phyloP scores from a whole-genome alignment of 2,797 vertebrate species.

The Bradypodion pumilum region DNA sequence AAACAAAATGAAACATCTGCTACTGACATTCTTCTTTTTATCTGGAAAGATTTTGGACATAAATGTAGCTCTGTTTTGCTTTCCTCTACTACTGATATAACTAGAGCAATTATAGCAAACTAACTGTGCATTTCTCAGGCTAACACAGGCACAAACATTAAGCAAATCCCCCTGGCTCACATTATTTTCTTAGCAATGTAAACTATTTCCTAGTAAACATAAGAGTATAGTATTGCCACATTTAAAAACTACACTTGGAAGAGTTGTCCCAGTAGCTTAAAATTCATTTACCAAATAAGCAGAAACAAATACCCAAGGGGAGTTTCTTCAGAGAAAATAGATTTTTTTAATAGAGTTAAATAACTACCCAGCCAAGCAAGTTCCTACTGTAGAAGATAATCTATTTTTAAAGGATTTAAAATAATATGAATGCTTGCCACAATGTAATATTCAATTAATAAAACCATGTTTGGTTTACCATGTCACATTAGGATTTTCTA shows the following conservation, averaged over 20 bases:
- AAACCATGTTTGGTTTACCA: neutral
- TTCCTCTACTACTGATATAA: neutral
- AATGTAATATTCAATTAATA: too few species aligned
- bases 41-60: neutral
- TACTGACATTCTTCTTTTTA: slow-evolving; percentile 3
- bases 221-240: neutral
- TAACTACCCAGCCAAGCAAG: too few species aligned
- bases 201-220: neutral
- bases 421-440: too few species aligned
- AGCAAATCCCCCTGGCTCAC: neutral
- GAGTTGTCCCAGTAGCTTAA: slow-evolving; percentile 13
- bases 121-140: slow-evolving; percentile 8
- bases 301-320: neutral
- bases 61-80: slow-evolving; percentile 1
- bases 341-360: too few species aligned
- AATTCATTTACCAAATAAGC: slow-evolving; percentile 17
- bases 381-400: slow-evolving; percentile 54
- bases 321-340: slow-evolving; percentile 14
- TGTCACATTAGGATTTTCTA: too few species aligned
- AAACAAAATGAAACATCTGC: slow-evolving; percentile 4
- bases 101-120: slow-evolving; percentile 31
- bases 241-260: neutral
- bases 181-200: slow-evolving; percentile 8
- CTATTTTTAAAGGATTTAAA: slow-evolving; percentile 52
- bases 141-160: slow-evolving; percentile 17